Base-by-base conservation (phyloP, 2,888 invertebrate species). In the Dynastes hyllus region DNA sequence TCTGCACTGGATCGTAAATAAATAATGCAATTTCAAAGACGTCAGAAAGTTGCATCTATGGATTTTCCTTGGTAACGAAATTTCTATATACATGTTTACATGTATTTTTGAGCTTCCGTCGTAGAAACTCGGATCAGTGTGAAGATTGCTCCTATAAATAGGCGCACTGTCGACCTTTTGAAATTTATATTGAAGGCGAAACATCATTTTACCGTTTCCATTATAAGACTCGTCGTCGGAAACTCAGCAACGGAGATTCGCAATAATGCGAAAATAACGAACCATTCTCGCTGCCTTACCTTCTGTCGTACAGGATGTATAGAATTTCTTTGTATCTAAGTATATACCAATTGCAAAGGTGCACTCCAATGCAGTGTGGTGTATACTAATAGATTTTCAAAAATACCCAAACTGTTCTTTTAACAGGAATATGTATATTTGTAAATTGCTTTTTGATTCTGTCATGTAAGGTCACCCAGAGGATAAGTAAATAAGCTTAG, bases 181-280 rank as follows among this genome's bases (percentile, higher is more conserved):
- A 77, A 58, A 67, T 77, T 77, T 67, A 77, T 77, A 58, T 58
- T 69, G 67, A 67, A 77, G 55, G n/a, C 67, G 58, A 77, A 77
- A 55, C 67, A 77, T 77, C 77, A 63, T 67, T 58, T 67, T 22
- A n/a, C 66, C 53, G 55, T 45, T 77, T 77, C 67, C 77, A 77
- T 67, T 77, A 77, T 73, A 58, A 58, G 61, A 73, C 27, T 58
- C 11, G 16, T 73, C 61, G 16, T 22, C 58, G 73, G 58, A 61
- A 73, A 73, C 45, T 61, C 73, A 61, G 61, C 61, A 45, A 61
- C 40, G 73, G 45, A 22, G 45, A 61, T 61, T 73, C 51, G 40
- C 58, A 5, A 45, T 73, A 73, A 73, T 22, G 61, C 27, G 61
- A 61, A 73, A 61, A 71, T 71, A 71, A 61, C 73, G 13, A 73